A percentile compares a stretch with the other conserved stretches of the same genome.
Conservation (phyloP, 2,888 invertebrate genomes). For the Leptopilina drosophilae region DNA sequence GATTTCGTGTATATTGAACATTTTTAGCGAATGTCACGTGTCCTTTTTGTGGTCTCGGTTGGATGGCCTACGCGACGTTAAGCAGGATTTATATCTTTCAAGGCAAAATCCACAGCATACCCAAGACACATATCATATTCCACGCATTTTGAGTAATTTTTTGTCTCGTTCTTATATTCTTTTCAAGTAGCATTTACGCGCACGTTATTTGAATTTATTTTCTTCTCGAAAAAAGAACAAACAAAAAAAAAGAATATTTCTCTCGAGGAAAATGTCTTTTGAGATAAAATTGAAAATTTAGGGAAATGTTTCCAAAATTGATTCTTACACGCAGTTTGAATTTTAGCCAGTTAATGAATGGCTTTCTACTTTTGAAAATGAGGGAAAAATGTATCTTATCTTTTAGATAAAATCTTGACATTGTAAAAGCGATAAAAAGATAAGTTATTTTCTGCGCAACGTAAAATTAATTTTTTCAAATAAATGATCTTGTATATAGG, state of each 20-base stretch:
- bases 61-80: not conserved
- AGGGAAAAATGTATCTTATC: no score
- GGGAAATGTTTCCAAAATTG: no score
- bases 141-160: not conserved
- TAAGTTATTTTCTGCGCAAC: not conserved
- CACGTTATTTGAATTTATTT: no score
- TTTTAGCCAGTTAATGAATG: no score
- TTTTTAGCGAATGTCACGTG: constrained; percentile 3
- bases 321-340: no score
- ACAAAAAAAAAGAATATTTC: no score
- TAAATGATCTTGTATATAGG: not conserved
- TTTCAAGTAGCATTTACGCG: no score
- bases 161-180: no score
- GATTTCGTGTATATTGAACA: not conserved
- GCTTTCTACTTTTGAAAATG: no score
- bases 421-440: not conserved
- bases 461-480: not conserved
- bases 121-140: constrained; percentile 1
- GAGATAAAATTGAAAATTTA: no score
- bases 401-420: no score
- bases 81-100: constrained; percentile 5
- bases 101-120: not conserved
- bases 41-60: constrained; percentile 12
- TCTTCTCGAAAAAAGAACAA: no score
- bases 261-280: not conserved